Conservation (phyloP, 2,888 invertebrate species). For the Trisateles emortualis region DNA sequence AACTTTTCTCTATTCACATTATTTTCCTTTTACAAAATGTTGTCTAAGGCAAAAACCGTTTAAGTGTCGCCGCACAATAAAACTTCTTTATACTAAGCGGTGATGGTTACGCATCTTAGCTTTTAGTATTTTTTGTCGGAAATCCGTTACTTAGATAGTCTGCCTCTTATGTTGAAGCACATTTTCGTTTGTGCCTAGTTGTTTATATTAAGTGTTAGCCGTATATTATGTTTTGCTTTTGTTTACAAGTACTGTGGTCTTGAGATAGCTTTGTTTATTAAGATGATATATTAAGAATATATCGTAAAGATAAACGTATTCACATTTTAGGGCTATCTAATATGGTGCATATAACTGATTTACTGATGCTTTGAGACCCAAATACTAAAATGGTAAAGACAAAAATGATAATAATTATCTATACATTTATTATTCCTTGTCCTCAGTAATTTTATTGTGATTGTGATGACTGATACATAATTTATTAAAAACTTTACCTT, state of each 20-base stretch:
- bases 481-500: too few relatives aligned
- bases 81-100: slow-evolving; percentile 34
- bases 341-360: too few relatives aligned
- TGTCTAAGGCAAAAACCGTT: slow-evolving; percentile 11
- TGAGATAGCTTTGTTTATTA: neutral
- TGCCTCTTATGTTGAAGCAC: slow-evolving; percentile 25
- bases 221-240: neutral
- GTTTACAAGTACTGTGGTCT: neutral
- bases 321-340: too few relatives aligned
- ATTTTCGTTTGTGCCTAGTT: slow-evolving; percentile 5
- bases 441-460: too few relatives aligned
- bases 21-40: neutral
- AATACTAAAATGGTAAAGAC: too few relatives aligned
- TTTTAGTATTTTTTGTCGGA: slow-evolving; percentile 48
- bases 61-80: slow-evolving; percentile 10
- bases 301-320: too few relatives aligned
- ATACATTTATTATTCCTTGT: too few relatives aligned
- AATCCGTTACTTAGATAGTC: slow-evolving; percentile 47
- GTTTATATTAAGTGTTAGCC: slow-evolving; percentile 1
- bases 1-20: neutral
- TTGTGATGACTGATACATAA: too few relatives aligned
- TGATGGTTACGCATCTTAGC: slow-evolving; percentile 36
- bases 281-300: too few relatives aligned
- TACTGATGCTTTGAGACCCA: too few relatives aligned
- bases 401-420: too few relatives aligned